These are phyloP conservation scores for Drosophila ercepeae DNA, from an alignment of 1,140 invertebrate species.

Conservation along the genomic window DNA sequence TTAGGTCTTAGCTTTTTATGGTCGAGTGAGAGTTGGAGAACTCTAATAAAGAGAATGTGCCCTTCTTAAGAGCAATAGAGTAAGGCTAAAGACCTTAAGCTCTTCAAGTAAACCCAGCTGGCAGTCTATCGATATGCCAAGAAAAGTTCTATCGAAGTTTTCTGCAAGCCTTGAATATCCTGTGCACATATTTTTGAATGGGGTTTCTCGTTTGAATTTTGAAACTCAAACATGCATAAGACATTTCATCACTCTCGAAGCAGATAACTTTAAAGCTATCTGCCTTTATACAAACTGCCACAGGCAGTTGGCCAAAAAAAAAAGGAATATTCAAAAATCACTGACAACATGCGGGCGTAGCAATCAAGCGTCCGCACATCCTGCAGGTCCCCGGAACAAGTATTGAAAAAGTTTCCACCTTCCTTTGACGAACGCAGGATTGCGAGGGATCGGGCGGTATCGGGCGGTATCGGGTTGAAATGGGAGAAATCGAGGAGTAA, in stretches of 20 bases:
- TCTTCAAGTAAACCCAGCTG: slow-evolving; percentile 17
- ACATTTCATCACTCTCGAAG: background rate
- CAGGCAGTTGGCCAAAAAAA: slow-evolving; percentile 27
- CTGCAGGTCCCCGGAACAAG: slow-evolving; percentile 53
- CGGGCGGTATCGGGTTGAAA: no score
- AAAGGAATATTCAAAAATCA: slow-evolving; percentile 31
- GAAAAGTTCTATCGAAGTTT: background rate
- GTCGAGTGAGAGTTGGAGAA: slow-evolving; percentile 20
- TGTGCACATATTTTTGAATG: background rate
- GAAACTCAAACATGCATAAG: slow-evolving; percentile 13
- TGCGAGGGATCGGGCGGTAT: background rate
- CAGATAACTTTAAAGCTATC: slow-evolving; percentile 2
- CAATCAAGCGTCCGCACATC: slow-evolving; percentile 64
- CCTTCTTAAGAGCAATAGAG: slow-evolving; percentile 4
- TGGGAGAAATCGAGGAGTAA: background rate
- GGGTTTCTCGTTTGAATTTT: background rate
- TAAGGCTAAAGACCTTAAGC: background rate
- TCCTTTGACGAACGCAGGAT: slow-evolving; percentile 12
- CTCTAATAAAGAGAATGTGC: slow-evolving; percentile 8
- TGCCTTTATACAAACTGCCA: slow-evolving; percentile 5
- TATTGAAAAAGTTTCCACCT: slow-evolving; percentile 63
- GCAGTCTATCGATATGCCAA: slow-evolving; percentile 16
- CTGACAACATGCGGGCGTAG: slow-evolving; percentile 39
- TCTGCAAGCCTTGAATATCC: background rate
- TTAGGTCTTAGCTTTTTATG: slow-evolving; percentile 54